phyloP scores from a whole-genome alignment of 2,888 invertebrate genomes.

The Deilephila elpenor region DNA sequence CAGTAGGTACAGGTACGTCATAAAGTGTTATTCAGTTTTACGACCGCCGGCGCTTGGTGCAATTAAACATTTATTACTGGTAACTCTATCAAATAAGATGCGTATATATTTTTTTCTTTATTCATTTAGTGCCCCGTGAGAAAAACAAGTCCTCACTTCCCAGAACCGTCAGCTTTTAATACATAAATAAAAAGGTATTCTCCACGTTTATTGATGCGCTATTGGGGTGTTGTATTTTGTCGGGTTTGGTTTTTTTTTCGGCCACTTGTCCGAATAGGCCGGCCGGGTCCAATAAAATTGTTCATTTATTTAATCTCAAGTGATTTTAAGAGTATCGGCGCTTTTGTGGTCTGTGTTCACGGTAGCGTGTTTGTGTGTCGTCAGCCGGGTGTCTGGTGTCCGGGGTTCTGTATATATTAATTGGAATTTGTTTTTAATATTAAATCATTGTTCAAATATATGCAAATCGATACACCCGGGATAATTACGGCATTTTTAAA shows the following conservation, averaged over 20 bases:
- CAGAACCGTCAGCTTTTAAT: conserved; percentile 76
- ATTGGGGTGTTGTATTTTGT: conserved; percentile 64
- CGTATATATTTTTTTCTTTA: conserved; percentile 29
- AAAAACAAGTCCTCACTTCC: conserved; percentile 67
- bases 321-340: conserved; percentile 55
- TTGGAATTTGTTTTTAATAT: background rate
- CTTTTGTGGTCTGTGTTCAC: conserved; percentile 53
- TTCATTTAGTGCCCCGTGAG: conserved; percentile 60
- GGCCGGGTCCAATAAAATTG: conserved; percentile 62
- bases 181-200: conserved; percentile 76
- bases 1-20: conserved; percentile 12
- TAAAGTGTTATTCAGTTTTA: conserved; percentile 56
- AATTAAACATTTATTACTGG: conserved; percentile 79
- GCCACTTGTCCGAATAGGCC: conserved; percentile 62
- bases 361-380: conserved; percentile 50
- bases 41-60: conserved; percentile 73
- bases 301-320: conserved; percentile 57
- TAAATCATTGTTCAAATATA: too few species aligned
- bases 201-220: conserved; percentile 75
- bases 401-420: conserved; percentile 35
- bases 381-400: background rate
- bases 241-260: conserved; percentile 52
- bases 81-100: conserved; percentile 72
- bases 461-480: too few species aligned
- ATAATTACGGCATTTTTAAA: too few species aligned